Conservation (phyloP, 1,140 invertebrate species). For the Uloborus diversus region DNA sequence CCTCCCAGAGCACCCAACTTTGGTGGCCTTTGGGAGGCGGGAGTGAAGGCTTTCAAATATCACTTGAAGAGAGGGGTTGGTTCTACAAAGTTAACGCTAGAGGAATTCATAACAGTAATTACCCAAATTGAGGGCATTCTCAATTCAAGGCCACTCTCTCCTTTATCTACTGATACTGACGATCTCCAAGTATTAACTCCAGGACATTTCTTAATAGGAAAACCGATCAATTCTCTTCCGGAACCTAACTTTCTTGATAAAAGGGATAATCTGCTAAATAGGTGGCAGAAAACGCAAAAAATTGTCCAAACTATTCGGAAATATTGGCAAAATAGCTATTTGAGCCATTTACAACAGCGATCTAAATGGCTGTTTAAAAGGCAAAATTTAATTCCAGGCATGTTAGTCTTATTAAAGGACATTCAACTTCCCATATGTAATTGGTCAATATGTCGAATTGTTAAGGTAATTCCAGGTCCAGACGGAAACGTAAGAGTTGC, state of each 20-base stretch:
- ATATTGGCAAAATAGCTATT: background rate
- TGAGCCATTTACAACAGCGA: background rate
- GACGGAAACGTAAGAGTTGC: background rate
- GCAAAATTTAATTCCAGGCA: background rate
- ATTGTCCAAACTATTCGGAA: background rate
- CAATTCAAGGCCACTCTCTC: constrained; percentile 6
- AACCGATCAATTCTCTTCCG: background rate
- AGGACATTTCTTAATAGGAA: constrained; percentile 30
- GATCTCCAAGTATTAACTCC: background rate
- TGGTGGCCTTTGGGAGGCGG: constrained; percentile 11
- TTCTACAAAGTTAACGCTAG: background rate
- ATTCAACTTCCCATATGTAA: background rate
- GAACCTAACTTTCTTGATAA: background rate
- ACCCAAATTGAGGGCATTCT: constrained; percentile 26
- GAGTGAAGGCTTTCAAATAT: constrained; percentile 22
- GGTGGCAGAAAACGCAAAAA: background rate
- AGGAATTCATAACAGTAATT: background rate
- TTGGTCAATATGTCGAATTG: background rate
- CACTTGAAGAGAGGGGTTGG: constrained; percentile 14
- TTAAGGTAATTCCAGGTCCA: background rate
- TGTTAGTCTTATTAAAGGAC: background rate
- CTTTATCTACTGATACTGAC: constrained; percentile 4
- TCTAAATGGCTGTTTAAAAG: background rate
- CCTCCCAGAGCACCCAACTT: constrained; percentile 1
- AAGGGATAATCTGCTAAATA: background rate